These are phyloP conservation scores for Nomada fabriciana DNA, from an alignment of 2,888 invertebrate genomes.

Conservation along the genomic window DNA sequence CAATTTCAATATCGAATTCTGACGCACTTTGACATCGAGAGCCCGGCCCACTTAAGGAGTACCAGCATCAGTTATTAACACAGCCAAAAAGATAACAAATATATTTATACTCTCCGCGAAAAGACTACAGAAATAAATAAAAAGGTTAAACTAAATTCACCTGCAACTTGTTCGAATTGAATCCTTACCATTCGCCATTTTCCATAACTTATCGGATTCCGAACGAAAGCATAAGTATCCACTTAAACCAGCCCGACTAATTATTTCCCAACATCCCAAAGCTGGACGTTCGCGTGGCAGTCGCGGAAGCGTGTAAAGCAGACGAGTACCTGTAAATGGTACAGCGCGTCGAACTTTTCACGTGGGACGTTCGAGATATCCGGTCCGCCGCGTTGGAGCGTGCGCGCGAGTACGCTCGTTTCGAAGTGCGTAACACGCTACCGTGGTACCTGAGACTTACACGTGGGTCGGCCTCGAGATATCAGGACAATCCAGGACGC, in stretches of 20 bases:
- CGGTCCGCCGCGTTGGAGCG: constrained; percentile 13
- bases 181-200: background rate
- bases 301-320: background rate
- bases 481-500: constrained; percentile 69
- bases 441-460: constrained; percentile 73
- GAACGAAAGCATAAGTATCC: background rate
- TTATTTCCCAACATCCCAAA: constrained; percentile 4
- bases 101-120: background rate
- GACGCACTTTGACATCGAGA: background rate
- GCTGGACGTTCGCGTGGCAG: background rate
- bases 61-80: no score
- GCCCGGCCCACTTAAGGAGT: no score
- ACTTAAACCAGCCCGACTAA: background rate
- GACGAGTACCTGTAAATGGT: constrained; percentile 44
- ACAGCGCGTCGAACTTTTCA: constrained; percentile 53
- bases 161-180: background rate
- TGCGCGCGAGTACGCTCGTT: constrained; percentile 26
- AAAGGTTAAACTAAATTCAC: constrained; percentile 12
- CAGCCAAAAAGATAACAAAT: no score
- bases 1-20: constrained; percentile 24
- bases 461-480: constrained; percentile 75
- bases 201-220: background rate
- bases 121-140: background rate
- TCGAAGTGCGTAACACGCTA: constrained; percentile 68
- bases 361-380: constrained; percentile 67